Conservation (phyloP, 64 coral and sea anemone species). For the Anthopleura sola region DNA sequence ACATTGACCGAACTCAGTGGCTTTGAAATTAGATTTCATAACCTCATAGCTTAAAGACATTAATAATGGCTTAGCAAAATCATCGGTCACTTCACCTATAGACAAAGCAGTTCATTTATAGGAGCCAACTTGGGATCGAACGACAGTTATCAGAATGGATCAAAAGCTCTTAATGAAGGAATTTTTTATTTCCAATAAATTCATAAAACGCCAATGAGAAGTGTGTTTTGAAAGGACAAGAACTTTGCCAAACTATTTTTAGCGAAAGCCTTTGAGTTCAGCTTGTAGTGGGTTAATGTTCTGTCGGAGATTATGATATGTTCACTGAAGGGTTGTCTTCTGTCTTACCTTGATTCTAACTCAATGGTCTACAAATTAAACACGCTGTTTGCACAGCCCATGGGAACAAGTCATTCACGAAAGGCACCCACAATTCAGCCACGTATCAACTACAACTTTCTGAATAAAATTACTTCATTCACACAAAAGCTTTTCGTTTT, state of each 20-base stretch:
- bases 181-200: not conserved
- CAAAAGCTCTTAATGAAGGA: not conserved
- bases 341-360: conserved; percentile 6
- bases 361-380: conserved; percentile 29
- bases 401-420: conserved; percentile 30
- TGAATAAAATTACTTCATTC: not conserved
- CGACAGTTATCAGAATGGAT: not conserved
- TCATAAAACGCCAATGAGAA: not conserved
- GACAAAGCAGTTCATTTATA: conserved; percentile 2
- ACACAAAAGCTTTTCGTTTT: not conserved
- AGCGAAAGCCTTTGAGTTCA: not conserved
- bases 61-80: conserved; percentile 24
- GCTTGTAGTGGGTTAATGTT: not conserved
- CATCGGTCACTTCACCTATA: conserved; percentile 13
- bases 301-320: conserved; percentile 5
- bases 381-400: conserved; percentile 30
- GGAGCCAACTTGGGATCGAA: not conserved
- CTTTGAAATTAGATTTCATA: conserved; percentile 32
- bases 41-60: conserved; percentile 7
- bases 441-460: not conserved
- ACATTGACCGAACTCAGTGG: conserved; percentile 10
- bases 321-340: conserved; percentile 5
- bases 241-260: not conserved
- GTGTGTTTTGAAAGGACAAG: not conserved
- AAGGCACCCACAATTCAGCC: conserved; percentile 19